Evolutionary conservation across 2,797 vertebrate species (phyloP).

Genomic region (Onychomys torridus): DNA sequence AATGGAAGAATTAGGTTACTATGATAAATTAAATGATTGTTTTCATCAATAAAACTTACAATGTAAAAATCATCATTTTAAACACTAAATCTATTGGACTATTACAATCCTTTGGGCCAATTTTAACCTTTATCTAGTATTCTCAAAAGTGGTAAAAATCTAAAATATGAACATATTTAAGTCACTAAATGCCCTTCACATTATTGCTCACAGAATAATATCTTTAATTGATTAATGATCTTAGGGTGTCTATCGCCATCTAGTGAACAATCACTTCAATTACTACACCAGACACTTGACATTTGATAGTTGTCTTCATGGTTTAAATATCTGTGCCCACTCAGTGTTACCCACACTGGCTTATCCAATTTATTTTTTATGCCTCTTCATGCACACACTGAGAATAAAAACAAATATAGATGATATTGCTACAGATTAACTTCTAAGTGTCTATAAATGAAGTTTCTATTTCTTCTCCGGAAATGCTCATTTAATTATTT

Average conservation of each 20-base stretch:
- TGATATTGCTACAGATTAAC: slow-evolving; percentile 19
- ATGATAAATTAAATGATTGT: slow-evolving; percentile 61
- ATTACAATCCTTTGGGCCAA: slow-evolving; percentile 48
- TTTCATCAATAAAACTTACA: slow-evolving; percentile 62
- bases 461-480: slow-evolving; percentile 61
- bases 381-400: slow-evolving; percentile 37
- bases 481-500: slow-evolving; percentile 52
- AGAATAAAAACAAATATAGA: slow-evolving; percentile 65
- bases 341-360: not conserved
- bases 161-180: slow-evolving; percentile 59
- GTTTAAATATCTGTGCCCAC: slow-evolving; percentile 38
- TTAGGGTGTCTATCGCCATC: slow-evolving; percentile 90
- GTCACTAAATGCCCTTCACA: slow-evolving; percentile 42
- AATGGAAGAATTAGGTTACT: slow-evolving; percentile 53
- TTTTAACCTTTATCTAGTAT: slow-evolving; percentile 50
- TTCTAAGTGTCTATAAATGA: slow-evolving; percentile 52
- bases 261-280: slow-evolving; percentile 84
- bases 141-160: slow-evolving; percentile 64
- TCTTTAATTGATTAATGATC: slow-evolving; percentile 87
- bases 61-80: slow-evolving; percentile 65
- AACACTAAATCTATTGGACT: slow-evolving; percentile 60
- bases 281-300: slow-evolving; percentile 59
- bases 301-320: not conserved
- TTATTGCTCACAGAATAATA: slow-evolving; percentile 72
- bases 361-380: slow-evolving; percentile 51